Percentiles rank a stretch among this genome's conserved stretches.
These are phyloP conservation scores for Prenolepis imparis DNA, from an alignment of 2,888 invertebrate genomes.

Conservation along the genomic window DNA sequence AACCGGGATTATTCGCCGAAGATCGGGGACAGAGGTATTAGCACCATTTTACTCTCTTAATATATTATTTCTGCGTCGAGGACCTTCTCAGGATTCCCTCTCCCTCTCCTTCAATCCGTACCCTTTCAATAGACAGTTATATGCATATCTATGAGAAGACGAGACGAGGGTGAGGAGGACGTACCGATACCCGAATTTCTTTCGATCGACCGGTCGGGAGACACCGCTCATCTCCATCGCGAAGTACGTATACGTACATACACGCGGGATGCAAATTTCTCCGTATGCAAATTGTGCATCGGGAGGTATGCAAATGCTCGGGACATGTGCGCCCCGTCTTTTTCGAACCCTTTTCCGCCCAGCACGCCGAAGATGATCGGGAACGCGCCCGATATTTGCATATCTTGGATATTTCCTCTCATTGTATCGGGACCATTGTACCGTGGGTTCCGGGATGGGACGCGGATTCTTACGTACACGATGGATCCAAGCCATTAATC, in stretches of 20 bases:
- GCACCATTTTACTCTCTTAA: constrained; percentile 85
- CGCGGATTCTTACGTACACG: constrained; percentile 62
- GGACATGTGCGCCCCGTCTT: constrained; percentile 84
- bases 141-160: constrained; percentile 52
- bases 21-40: constrained; percentile 82
- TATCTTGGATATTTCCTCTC: constrained; percentile 86
- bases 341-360: constrained; percentile 83
- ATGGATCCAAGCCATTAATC: constrained; percentile 85
- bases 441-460: constrained; percentile 80
- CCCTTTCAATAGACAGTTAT: constrained; percentile 79
- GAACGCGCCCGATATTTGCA: constrained; percentile 84
- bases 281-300: constrained; percentile 82
- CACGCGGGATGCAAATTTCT: constrained; percentile 85
- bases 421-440: constrained; percentile 84
- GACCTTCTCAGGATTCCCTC: constrained; percentile 69
- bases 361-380: constrained; percentile 84
- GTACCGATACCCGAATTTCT: constrained; percentile 65
- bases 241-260: constrained; percentile 71
- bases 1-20: constrained; percentile 79
- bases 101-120: constrained; percentile 64
- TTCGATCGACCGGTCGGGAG: constrained; percentile 64
- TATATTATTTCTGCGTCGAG: constrained; percentile 84
- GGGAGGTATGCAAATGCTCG: constrained; percentile 83
- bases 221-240: constrained; percentile 69
- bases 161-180: constrained; percentile 60